These are phyloP conservation scores for Philereme transversata DNA, from an alignment of 2,888 invertebrate genomes.

Conservation along the genomic window DNA sequence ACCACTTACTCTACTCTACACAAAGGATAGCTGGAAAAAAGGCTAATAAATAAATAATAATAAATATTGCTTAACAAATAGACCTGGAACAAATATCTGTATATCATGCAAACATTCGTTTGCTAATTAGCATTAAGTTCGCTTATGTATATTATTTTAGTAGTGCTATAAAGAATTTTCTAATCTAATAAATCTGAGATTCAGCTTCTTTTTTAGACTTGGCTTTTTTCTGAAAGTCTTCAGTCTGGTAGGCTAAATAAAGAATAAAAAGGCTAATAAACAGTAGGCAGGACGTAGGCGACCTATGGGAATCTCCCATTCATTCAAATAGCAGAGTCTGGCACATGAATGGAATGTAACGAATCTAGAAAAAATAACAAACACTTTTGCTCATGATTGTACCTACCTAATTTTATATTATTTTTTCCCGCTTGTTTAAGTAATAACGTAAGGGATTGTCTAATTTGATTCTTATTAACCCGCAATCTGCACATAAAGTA, in stretches of 20 bases:
- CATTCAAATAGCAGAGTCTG: constrained; percentile 8
- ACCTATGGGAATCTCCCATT: neutral
- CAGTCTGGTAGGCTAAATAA: neutral
- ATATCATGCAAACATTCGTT: too few relatives aligned
- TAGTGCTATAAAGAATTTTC: too few relatives aligned
- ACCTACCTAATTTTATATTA: neutral
- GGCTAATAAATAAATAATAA: too few relatives aligned
- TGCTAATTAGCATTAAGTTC: too few relatives aligned
- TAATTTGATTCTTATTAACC: neutral
- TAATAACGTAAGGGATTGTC: neutral
- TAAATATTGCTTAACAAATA: too few relatives aligned
- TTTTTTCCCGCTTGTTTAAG: neutral
- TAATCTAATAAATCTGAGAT: too few relatives aligned
- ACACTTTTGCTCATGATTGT: neutral
- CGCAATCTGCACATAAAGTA: neutral
- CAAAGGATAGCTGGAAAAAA: too few relatives aligned
- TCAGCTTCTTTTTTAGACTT: too few relatives aligned
- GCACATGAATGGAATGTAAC: constrained; percentile 1
- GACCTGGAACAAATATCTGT: too few relatives aligned
- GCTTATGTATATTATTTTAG: too few relatives aligned
- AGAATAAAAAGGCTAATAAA: neutral
- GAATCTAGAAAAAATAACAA: neutral
- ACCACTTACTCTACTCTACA: too few relatives aligned
- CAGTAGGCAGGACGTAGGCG: neutral
- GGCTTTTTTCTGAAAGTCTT: too few relatives aligned